Percentiles rank a stretch among this genome's conserved stretches.
Conservation (phyloP, 2,113 vertebrate genomes). For the Copsychus sechellarum region DNA sequence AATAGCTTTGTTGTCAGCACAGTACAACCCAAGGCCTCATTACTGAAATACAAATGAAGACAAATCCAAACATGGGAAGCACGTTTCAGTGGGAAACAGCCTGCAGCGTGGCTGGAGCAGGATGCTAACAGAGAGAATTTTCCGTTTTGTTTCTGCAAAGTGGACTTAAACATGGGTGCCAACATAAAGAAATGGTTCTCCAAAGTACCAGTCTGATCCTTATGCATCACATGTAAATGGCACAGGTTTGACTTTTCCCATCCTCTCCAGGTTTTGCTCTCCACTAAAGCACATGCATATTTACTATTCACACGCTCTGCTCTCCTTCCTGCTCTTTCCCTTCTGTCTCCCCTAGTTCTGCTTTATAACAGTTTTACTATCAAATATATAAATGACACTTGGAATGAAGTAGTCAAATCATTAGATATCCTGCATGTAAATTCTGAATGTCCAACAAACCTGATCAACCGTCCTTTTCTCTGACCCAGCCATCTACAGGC, state of each 20-base stretch:
- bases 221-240: background rate
- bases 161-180: background rate
- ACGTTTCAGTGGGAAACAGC: background rate
- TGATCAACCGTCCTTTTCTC: background rate
- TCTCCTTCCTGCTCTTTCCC: background rate
- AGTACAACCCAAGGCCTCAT: background rate
- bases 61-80: background rate
- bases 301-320: background rate
- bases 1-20: background rate
- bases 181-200: background rate
- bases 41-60: background rate
- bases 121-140: background rate
- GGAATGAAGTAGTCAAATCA: background rate
- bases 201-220: background rate
- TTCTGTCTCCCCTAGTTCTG: background rate
- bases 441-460: background rate
- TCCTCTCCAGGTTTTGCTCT: background rate
- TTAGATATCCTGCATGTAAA: background rate
- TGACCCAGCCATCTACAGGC: background rate
- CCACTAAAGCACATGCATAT: background rate
- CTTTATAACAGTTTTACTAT: background rate
- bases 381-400: background rate
- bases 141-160: background rate
- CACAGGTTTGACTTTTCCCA: background rate
- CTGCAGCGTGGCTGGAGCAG: fast-evolving